Base-by-base conservation (phyloP, 1,140 invertebrate genomes). In the Drosophila subpulchrella region DNA sequence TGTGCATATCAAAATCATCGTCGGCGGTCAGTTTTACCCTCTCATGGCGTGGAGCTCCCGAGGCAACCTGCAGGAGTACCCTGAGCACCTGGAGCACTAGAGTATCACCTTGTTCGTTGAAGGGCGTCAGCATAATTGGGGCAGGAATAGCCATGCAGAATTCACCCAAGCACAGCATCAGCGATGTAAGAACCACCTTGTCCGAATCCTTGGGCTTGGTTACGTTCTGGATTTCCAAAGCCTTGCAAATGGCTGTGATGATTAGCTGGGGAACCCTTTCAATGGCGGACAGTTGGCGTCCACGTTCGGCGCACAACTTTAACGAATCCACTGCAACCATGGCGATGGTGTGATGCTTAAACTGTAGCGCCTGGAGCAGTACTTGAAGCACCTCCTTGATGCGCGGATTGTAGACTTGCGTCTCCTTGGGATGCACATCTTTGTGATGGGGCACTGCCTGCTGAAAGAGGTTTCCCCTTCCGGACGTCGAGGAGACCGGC, bases 161-260 rank as follows among this genome's bases (percentile, higher is more conserved):
- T 93, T 99, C 98, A 0, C 97, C 97, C 36, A 99, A 93, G 91
- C 97, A 98, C 60, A 98, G 95, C 77, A 98, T 94, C 81, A 98
- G 94, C 1, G 97, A 96, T 17, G 97, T 96, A 0, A 97, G 94
- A 34, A 98, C 93, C 75, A 95, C 94, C 93, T 96, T 94, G 91
- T 96, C 94, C 65, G 94, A 92, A 92, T 96, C 94, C 71, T 94
- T 85, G 6, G 91, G 92, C 59, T 92, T 92, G 4, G 79, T 60
- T 3, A 92, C 90, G 48, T 89, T 90, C 56, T 92, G 92, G 50
- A 92, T 92, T 60, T 92, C 91, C 27, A 92, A 59, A 0, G 92
- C 91, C 30, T 90, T 90, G 50, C 92, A 92, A 46, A 92, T 66
- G 1, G 92, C 80, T 3, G 78, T 92, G 12, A 92, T 81, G 30